Percentiles rank a stretch among this genome's conserved stretches.
Conservation (phyloP, 92 coral and sea anemone genomes). For the Blastomussa wellsi region DNA sequence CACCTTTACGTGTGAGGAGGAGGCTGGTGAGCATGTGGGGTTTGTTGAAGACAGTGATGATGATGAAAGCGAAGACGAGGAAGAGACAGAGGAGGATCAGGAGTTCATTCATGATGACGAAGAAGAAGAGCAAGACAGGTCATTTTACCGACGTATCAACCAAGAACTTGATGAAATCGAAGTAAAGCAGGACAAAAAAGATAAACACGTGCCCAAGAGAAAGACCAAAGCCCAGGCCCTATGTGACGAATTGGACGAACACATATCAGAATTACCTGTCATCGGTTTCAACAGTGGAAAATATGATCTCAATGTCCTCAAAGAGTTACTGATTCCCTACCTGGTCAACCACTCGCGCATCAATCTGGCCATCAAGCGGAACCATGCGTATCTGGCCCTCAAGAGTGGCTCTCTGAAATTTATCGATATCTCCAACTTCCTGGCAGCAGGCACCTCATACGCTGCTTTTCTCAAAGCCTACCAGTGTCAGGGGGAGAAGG, state of each 20-base stretch:
- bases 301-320: slow-evolving; percentile 37
- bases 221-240: too few relatives aligned
- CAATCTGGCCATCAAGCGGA: not conserved
- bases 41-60: too few relatives aligned
- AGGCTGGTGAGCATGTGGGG: too few relatives aligned
- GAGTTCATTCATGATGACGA: not conserved
- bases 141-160: too few relatives aligned
- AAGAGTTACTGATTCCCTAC: slow-evolving; percentile 31
- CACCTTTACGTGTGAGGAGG: too few relatives aligned
- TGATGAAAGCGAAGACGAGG: not conserved
- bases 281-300: slow-evolving; percentile 45
- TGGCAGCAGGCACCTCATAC: slow-evolving; percentile 54
- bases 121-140: not conserved
- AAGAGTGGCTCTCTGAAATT: slow-evolving; percentile 46
- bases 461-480: slow-evolving; percentile 52
- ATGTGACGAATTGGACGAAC: too few relatives aligned
- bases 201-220: too few relatives aligned
- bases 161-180: too few relatives aligned
- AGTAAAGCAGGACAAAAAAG: too few relatives aligned
- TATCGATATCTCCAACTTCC: slow-evolving; percentile 53
- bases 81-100: not conserved
- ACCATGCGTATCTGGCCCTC: slow-evolving; percentile 4
- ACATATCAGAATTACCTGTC: too few relatives aligned
- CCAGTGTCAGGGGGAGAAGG: slow-evolving; percentile 48
- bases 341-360: not conserved